Evolutionary conservation across 2,888 invertebrate genomes (phyloP).

Genomic region (Andricus quercusramuli): DNA sequence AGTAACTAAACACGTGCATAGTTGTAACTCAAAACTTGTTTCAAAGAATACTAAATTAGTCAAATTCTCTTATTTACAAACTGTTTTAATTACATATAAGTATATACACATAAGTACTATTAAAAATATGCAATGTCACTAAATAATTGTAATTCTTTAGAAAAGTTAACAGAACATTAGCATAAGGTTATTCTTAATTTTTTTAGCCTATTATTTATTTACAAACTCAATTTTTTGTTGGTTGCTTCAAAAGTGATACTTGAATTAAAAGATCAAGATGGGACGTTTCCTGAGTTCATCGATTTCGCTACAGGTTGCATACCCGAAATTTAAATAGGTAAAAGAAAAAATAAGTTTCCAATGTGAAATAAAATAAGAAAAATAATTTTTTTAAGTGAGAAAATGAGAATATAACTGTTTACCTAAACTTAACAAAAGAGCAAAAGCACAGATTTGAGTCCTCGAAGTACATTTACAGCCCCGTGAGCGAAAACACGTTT

Average conservation of each 20-base stretch:
- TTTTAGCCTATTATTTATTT: not conserved
- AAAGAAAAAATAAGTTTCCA: not conserved
- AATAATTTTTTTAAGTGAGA: not conserved
- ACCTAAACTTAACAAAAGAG: conserved; percentile 7
- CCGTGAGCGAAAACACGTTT: conserved; percentile 48
- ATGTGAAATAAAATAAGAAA: not conserved
- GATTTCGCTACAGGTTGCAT: conserved; percentile 30
- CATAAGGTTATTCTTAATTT: not conserved
- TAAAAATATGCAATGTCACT: too few species aligned
- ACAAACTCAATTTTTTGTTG: too few species aligned
- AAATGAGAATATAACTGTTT: not conserved
- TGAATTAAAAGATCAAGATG: not conserved
- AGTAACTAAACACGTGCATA: conserved; percentile 23
- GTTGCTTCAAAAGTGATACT: not conserved
- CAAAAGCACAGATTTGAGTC: conserved; percentile 20
- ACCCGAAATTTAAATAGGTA: not conserved
- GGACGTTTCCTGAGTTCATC: not conserved
- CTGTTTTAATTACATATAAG: not conserved
- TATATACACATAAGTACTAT: not conserved
- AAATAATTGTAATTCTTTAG: too few species aligned
- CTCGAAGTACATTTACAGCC: conserved; percentile 57
- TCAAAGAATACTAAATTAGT: not conserved
- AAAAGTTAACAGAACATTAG: not conserved
- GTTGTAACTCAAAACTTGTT: not conserved
- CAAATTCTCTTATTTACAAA: not conserved